Evolutionary conservation across 1,140 invertebrate genomes (phyloP).

Genomic region (Triops longicaudatus): DNA sequence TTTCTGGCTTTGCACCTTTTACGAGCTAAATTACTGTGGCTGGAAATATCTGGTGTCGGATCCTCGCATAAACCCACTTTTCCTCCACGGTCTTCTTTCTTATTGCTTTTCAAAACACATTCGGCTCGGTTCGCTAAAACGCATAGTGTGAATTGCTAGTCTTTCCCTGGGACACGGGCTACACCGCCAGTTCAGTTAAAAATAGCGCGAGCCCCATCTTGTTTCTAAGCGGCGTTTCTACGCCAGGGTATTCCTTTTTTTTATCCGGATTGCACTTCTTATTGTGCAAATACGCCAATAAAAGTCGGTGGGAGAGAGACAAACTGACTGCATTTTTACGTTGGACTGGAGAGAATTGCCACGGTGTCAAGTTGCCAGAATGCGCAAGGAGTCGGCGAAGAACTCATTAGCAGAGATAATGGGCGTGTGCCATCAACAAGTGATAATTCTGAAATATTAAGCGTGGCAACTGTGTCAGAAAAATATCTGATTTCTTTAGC

Average conservation of each 20-base stretch:
- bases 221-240: not conserved
- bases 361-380: not conserved
- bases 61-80: not conserved
- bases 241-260: not conserved
- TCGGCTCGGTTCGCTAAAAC: no score
- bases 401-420: not conserved
- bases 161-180: not conserved
- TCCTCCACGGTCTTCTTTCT: not conserved
- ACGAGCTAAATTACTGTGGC: not conserved
- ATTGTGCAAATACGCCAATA: not conserved
- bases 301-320: not conserved
- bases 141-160: no score
- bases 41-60: conserved; percentile 1
- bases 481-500: no score
- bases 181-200: not conserved
- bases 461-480: no score
- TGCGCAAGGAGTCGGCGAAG: not conserved
- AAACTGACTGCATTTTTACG: not conserved
- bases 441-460: no score
- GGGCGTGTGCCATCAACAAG: not conserved
- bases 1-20: not conserved
- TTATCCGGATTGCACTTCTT: not conserved
- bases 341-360: not conserved
- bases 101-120: not conserved
- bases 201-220: not conserved